Percentiles rank a stretch among this genome's conserved stretches.
Evolutionary conservation across 1,140 invertebrate genomes (phyloP).

Genomic region (Armadillidium nasatum): DNA sequence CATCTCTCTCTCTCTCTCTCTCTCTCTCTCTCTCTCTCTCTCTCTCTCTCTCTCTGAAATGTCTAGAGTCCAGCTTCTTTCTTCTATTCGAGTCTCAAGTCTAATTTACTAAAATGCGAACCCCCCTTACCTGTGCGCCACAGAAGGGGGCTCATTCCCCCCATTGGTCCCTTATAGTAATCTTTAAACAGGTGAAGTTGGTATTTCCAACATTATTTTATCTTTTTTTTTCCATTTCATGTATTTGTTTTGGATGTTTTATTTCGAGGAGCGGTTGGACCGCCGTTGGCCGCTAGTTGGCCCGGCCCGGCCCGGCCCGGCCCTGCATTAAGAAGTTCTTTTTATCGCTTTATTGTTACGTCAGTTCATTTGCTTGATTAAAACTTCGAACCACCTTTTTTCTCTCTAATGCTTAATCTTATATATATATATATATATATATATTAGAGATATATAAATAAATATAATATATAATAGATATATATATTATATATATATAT

Average conservation of each 20-base stretch:
- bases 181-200: slow-evolving; percentile 12
- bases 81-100: not conserved
- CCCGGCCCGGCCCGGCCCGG: no score
- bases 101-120: slow-evolving; percentile 3
- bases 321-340: not conserved
- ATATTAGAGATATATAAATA: not conserved
- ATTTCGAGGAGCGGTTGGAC: not conserved
- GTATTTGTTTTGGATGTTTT: slow-evolving; percentile 5
- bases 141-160: not conserved
- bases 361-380: slow-evolving; percentile 8
- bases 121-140: not conserved
- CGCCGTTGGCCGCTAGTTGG: no score
- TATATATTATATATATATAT: no score
- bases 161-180: not conserved
- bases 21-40: not conserved
- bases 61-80: not conserved
- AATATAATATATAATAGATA: not conserved
- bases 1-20: slow-evolving; percentile 6
- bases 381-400: not conserved
- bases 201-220: not conserved
- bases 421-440: not conserved
- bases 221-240: not conserved
- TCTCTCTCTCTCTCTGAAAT: not conserved
- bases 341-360: not conserved
- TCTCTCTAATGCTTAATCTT: not conserved